Evolutionary conservation across 2,888 invertebrate species (phyloP).

Genomic region (Anaspis maculata): DNA sequence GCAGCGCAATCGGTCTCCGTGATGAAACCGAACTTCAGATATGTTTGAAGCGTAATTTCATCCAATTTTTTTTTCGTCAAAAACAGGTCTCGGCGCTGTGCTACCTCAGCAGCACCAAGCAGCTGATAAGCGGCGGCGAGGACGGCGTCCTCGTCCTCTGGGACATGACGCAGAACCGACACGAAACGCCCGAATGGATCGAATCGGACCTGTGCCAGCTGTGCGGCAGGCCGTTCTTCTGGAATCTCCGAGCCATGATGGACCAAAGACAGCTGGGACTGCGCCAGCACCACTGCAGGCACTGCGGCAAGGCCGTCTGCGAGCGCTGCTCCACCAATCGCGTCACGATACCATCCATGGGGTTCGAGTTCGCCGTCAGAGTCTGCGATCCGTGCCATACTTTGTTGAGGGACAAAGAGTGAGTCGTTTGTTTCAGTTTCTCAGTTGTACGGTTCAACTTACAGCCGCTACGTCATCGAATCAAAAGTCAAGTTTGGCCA

Average conservation of each 20-base stretch:
- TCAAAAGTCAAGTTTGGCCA: too few relatives aligned
- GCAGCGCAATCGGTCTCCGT: too few relatives aligned
- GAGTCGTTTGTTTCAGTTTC: conserved; percentile 46
- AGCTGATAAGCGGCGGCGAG: conserved; percentile 83
- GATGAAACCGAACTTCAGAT: too few relatives aligned
- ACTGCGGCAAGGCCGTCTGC: conserved; percentile 95
- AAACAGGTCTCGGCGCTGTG: conserved; percentile 86
- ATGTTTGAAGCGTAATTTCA: too few relatives aligned
- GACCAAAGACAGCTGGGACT: conserved; percentile 88
- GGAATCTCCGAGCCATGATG: conserved; percentile 99
- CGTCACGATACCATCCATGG: conserved; percentile 89
- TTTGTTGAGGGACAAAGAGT: conserved; percentile 78
- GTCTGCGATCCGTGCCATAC: conserved; percentile 90
- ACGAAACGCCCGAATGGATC: conserved; percentile 93
- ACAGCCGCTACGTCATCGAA: too few relatives aligned
- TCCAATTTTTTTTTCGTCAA: too few relatives aligned
- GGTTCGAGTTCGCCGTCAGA: conserved; percentile 95
- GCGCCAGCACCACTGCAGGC: conserved; percentile 84
- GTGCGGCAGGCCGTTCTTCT: conserved; percentile 94
- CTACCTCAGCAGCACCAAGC: conserved; percentile 71
- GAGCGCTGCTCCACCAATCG: conserved; percentile 84
- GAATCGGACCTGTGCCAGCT: conserved; percentile 92
- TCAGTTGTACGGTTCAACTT: conserved; percentile 3
- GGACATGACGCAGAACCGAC: conserved; percentile 84
- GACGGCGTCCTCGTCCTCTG: conserved; percentile 88